Base-by-base conservation (phyloP, 1,140 invertebrate genomes). In the Drosophila sechellia region DNA sequence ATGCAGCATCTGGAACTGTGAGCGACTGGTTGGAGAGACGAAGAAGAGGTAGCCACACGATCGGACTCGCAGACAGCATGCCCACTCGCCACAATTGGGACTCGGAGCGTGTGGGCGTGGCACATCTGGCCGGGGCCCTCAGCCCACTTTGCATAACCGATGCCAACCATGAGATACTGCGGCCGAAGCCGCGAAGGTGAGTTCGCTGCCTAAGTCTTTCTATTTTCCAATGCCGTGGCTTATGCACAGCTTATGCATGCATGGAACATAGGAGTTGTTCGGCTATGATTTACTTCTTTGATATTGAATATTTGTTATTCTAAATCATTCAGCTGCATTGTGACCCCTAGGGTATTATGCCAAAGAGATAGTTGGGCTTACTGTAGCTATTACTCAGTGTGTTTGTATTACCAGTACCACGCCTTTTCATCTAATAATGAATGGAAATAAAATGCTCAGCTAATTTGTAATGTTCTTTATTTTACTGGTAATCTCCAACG, bases 151-250 rank as follows among this genome's bases (percentile, higher is more conserved):
- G 95, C 89, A 95, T 95, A 78, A 94, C 95, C 5, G 95, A 95
- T 91, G 94, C 95, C 65, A 96, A 95, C 77, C 96, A 97, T 92
- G 96, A 97, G 92, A 97, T 97, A 90, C 94, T 97, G 57, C 93
- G 96, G 75, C 96, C 96, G 10, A 97, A 97, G 92, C 97, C 97
- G 4, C 94, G 97, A 92, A 95, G 96, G 96, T 97, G 93, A 93
- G 73, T 66, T 69, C 45, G 37, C 20, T 37, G 49, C 61, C 49
- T 46, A 31, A 46, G 61, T 68, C 61, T 55, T 68, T 66, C 17
- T 61, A 54, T 61, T 68, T 4, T 15, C 6, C 17, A 45, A 60
- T 27, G 25, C 22, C 31, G 0, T 39, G 12, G 12, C 11, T 15
- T 15, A 2, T 17, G 17, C 20, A 52, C 43, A 27, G 20, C 35